A percentile compares a stretch with the other conserved stretches of the same genome.
phyloP scores from a whole-genome alignment of 2,888 invertebrate genomes.

The Podabrus alpinus region DNA sequence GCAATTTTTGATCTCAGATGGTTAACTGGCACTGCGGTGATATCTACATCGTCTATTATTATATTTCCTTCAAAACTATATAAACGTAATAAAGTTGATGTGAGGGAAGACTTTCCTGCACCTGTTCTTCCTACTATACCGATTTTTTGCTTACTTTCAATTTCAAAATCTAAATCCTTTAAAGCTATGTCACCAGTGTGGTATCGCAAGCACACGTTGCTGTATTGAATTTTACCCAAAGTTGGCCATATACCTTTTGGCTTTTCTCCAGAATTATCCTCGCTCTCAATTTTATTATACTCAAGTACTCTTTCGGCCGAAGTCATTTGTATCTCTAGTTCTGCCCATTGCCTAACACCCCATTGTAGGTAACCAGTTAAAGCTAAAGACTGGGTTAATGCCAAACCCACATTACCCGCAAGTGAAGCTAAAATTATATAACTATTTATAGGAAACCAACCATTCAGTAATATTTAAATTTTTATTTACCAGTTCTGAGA shows the following conservation, averaged over 20 bases:
- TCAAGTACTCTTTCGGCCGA: constrained; percentile 78
- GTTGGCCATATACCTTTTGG: constrained; percentile 70
- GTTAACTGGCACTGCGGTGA: constrained; percentile 69
- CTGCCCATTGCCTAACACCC: constrained; percentile 83
- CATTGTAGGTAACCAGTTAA: constrained; percentile 71
- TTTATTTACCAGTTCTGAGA: neutral
- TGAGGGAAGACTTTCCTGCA: constrained; percentile 66
- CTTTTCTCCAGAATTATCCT: constrained; percentile 53
- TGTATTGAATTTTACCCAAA: constrained; percentile 68
- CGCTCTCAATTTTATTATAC: constrained; percentile 56
- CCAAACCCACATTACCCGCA: constrained; percentile 77
- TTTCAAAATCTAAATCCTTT: constrained; percentile 67
- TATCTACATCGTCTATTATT: constrained; percentile 77
- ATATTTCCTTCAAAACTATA: constrained; percentile 77
- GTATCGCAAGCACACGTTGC: constrained; percentile 72
- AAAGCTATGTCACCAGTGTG: constrained; percentile 74
- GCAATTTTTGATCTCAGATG: constrained; percentile 75
- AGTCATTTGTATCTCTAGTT: constrained; percentile 79
- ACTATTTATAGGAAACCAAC: no score
- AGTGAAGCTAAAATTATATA: constrained; percentile 55
- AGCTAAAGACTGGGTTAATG: constrained; percentile 81
- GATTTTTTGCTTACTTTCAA: constrained; percentile 70
- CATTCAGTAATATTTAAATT: neutral
- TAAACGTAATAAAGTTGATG: constrained; percentile 78
- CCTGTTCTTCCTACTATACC: constrained; percentile 65